Conservation (phyloP, 2,113 vertebrate genomes). For the Ochotona curzoniae region DNA sequence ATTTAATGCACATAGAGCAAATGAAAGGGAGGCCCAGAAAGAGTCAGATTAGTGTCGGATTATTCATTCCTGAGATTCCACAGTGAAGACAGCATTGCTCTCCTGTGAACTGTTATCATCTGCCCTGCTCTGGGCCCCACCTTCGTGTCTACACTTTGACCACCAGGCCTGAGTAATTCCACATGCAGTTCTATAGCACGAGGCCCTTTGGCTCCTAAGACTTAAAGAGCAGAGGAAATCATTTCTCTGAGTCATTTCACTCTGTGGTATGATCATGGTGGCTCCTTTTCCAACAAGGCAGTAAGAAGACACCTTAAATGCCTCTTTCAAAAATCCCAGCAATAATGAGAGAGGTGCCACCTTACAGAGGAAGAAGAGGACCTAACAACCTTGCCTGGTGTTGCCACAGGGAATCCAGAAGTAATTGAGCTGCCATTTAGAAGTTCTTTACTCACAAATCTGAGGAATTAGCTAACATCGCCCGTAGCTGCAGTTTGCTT, state of each 20-base stretch:
- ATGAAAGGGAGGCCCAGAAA: constrained; percentile 73
- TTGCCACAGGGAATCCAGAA: neutral
- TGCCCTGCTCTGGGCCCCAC: constrained; percentile 37
- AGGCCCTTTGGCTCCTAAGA: constrained; percentile 50
- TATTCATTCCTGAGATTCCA: constrained; percentile 65
- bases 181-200: neutral
- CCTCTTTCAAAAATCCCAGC: constrained; percentile 11
- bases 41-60: constrained; percentile 68
- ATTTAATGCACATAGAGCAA: constrained; percentile 81
- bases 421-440: neutral
- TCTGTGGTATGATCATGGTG: neutral
- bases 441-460: constrained; percentile 38
- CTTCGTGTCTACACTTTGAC: neutral
- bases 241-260: constrained; percentile 5
- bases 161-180: constrained; percentile 56
- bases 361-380: constrained; percentile 8
- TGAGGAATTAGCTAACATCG: neutral
- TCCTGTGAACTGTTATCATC: constrained; percentile 7
- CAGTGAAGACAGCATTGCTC: constrained; percentile 2
- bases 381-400: neutral
- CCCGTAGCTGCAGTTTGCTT: neutral
- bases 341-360: neutral
- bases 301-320: constrained; percentile 10
- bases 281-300: constrained; percentile 15
- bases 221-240: constrained; percentile 11